Conservation (phyloP, 2,797 vertebrate species). For the Apodemus agrarius region DNA sequence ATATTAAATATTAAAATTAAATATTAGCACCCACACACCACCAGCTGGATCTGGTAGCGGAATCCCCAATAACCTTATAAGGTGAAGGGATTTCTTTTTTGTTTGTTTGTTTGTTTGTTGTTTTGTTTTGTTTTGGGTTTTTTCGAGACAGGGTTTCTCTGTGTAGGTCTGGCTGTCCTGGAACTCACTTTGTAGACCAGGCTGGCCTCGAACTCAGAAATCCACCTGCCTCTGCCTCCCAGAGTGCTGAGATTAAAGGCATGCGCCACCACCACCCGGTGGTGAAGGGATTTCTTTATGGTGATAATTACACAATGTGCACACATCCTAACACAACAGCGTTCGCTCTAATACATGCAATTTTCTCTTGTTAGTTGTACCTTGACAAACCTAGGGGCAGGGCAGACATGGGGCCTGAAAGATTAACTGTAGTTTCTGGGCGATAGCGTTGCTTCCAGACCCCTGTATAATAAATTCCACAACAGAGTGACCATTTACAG, state of each 20-base stretch:
- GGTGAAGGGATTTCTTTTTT: background rate
- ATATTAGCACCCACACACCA: background rate
- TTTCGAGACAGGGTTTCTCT: too few species aligned
- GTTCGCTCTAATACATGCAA: background rate
- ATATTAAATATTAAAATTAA: background rate
- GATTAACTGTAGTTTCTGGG: background rate
- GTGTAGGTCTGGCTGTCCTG: too few species aligned
- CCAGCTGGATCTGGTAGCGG: background rate
- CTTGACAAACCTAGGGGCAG: background rate
- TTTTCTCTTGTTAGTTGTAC: background rate
- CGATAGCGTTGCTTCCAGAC: background rate
- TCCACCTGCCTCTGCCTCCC: too few species aligned
- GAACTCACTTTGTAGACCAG: too few species aligned
- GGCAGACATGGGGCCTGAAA: background rate
- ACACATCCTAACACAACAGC: background rate
- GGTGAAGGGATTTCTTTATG: background rate
- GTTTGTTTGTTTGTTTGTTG: too few species aligned
- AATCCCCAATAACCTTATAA: background rate
- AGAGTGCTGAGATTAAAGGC: too few species aligned
- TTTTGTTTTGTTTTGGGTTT: too few species aligned
- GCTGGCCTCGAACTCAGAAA: too few species aligned
- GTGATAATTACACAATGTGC: background rate
- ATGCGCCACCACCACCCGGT: too few species aligned
- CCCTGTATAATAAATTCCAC: background rate
- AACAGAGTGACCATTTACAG: background rate